phyloP scores from a whole-genome alignment of 1,140 invertebrate genomes.

The Hycleus cichorii region DNA sequence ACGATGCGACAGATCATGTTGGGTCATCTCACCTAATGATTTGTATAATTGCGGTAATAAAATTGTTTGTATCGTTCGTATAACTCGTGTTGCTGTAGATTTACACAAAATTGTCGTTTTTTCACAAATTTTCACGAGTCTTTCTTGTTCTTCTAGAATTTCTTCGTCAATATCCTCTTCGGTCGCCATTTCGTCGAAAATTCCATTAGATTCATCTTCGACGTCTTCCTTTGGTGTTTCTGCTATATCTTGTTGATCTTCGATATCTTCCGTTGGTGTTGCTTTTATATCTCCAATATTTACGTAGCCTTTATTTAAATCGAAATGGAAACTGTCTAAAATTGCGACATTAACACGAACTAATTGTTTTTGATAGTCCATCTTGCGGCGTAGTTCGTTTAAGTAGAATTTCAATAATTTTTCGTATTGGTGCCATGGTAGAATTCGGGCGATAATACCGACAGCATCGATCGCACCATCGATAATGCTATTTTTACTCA shows the following conservation, averaged over 20 bases:
- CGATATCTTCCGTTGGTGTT: slow-evolving; percentile 21
- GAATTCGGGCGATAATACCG: slow-evolving; percentile 61
- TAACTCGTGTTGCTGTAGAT: slow-evolving; percentile 66
- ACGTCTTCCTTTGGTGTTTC: slow-evolving; percentile 11
- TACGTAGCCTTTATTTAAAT: slow-evolving; percentile 60
- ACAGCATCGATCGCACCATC: slow-evolving; percentile 75
- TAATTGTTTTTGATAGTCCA: slow-evolving; percentile 74
- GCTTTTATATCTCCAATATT: slow-evolving; percentile 27
- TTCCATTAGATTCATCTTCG: slow-evolving; percentile 31
- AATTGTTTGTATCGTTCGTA: slow-evolving; percentile 53
- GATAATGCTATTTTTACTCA: slow-evolving; percentile 70
- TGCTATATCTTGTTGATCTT: slow-evolving; percentile 10
- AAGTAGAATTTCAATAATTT: slow-evolving; percentile 74
- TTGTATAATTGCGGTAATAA: slow-evolving; percentile 59
- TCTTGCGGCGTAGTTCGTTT: slow-evolving; percentile 57
- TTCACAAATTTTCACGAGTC: slow-evolving; percentile 44
- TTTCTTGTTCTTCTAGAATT: slow-evolving; percentile 17
- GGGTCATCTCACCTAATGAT: slow-evolving; percentile 63
- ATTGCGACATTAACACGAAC: slow-evolving; percentile 75
- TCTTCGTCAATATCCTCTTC: slow-evolving; percentile 32
- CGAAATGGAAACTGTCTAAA: slow-evolving; percentile 89
- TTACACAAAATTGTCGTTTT: slow-evolving; percentile 53
- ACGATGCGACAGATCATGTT: slow-evolving; percentile 74
- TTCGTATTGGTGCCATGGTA: slow-evolving; percentile 85
- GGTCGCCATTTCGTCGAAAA: slow-evolving; percentile 16